Base-by-base conservation (phyloP, 1,140 invertebrate species). In the Drosophila murphyi region DNA sequence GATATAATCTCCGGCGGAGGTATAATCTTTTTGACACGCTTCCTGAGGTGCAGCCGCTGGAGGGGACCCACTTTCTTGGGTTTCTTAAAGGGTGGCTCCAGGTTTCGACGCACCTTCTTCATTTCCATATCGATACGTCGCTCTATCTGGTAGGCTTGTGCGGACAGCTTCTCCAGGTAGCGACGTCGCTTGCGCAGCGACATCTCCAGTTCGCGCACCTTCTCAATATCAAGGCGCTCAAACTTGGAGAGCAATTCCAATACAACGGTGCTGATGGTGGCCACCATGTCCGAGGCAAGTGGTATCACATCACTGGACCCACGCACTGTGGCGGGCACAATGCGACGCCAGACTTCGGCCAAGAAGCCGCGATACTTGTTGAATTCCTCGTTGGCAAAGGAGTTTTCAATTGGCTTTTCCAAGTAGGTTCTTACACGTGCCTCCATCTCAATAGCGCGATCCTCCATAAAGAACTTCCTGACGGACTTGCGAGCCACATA, bases 391-490 rank as follows among this genome's bases (percentile, higher is more conserved):
- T 92, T 82, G n/a, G 73, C 72, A 41, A 85, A 80, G 3, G 80
- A 79, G 0, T 78, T 32, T 4, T 74, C 61, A 7, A 92, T 77
- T 8, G 91, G 85, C 12, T 65, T 47, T 0, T 77, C 60, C 0
- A 91, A 51, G 28, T 79, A 82, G 1, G 75, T 55, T 0, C 62
- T 52, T 0, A 81, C 76, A 10, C 70, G 62, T 0, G 50, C 6
- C 20, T 88, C 80, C 79, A 92, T 81, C 47, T 91, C 83, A 2
- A 51, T 50, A 5, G 90, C 91, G 0, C 91, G 90, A 59, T 78
- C 80, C 34, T 85, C 80, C 90, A 92, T 92, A 31, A 92, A 92
- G 59, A 78, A 91, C 32, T 91, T 80, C 55, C 91, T 92, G 2
- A 90, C 85, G 32, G 90, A 92, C 56, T 90, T 91, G 31, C 85